A percentile compares a stretch with the other conserved stretches of the same genome.
Evolutionary conservation across 2,113 vertebrate genomes (phyloP).

Genomic region (Butorides virescens): DNA sequence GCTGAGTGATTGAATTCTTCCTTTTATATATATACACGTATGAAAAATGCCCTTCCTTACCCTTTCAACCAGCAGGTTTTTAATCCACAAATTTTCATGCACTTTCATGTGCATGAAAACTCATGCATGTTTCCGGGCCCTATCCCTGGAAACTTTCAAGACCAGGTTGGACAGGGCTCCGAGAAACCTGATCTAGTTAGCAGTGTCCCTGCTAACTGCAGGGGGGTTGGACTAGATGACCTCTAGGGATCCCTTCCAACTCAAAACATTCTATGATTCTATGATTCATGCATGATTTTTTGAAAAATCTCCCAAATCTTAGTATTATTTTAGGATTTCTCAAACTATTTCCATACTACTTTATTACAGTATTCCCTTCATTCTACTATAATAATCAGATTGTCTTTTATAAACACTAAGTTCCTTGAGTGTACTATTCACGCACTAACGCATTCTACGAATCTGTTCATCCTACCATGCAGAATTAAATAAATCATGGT

Average conservation of each 20-base stretch:
- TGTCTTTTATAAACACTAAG: not conserved
- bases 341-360: not conserved
- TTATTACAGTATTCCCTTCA: not conserved
- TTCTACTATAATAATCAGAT: not conserved
- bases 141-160: too few relatives aligned
- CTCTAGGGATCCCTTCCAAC: too few relatives aligned
- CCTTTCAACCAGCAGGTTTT: not conserved
- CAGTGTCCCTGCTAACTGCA: too few relatives aligned
- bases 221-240: too few relatives aligned
- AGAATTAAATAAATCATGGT: not conserved
- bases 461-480: not conserved
- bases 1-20: not conserved
- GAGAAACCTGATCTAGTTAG: too few relatives aligned
- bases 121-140: too few relatives aligned
- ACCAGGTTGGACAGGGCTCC: too few relatives aligned
- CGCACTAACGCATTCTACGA: not conserved
- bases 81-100: not conserved
- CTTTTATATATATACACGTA: not conserved
- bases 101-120: not conserved
- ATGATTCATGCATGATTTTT: not conserved
- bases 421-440: not conserved
- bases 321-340: not conserved
- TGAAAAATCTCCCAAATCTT: not conserved
- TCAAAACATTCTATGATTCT: too few relatives aligned
- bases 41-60: not conserved